Conservation (phyloP, 2,888 invertebrate genomes). For the Galerucella pusilla region DNA sequence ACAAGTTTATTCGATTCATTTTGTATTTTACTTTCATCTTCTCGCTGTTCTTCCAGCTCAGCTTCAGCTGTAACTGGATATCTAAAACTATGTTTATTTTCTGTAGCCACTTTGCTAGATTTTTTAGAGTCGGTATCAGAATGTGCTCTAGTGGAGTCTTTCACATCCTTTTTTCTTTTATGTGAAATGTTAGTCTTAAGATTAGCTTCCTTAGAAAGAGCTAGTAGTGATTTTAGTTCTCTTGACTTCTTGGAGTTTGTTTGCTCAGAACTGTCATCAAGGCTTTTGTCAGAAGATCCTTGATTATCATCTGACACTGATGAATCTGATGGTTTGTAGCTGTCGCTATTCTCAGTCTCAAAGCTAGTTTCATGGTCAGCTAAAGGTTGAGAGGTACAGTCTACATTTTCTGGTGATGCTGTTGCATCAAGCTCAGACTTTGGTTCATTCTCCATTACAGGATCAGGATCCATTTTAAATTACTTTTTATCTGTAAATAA, state of each 20-base stretch:
- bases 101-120: constrained; percentile 33
- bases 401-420: constrained; percentile 1
- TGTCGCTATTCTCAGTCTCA: not conserved
- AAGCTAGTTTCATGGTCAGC: not conserved
- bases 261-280: constrained; percentile 43
- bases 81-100: constrained; percentile 40
- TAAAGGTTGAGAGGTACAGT: not conserved
- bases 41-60: constrained; percentile 54
- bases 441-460: not conserved
- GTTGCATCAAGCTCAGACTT: not conserved
- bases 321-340: constrained; percentile 4
- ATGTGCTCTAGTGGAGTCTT: not conserved
- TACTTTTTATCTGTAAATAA: not conserved
- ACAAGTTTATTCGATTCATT: constrained; percentile 33
- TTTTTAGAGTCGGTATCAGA: constrained; percentile 33
- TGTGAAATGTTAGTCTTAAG: constrained; percentile 68
- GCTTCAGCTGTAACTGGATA: constrained; percentile 59
- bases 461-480: not conserved
- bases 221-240: constrained; percentile 73
- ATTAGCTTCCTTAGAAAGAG: constrained; percentile 76
- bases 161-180: constrained; percentile 63
- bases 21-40: constrained; percentile 39
- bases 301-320: constrained; percentile 19
- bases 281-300: constrained; percentile 16
- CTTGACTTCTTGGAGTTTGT: constrained; percentile 46